These are phyloP conservation scores for Plectropomus leopardus DNA, from an alignment of 2,113 vertebrate genomes.

Conservation along the genomic window DNA sequence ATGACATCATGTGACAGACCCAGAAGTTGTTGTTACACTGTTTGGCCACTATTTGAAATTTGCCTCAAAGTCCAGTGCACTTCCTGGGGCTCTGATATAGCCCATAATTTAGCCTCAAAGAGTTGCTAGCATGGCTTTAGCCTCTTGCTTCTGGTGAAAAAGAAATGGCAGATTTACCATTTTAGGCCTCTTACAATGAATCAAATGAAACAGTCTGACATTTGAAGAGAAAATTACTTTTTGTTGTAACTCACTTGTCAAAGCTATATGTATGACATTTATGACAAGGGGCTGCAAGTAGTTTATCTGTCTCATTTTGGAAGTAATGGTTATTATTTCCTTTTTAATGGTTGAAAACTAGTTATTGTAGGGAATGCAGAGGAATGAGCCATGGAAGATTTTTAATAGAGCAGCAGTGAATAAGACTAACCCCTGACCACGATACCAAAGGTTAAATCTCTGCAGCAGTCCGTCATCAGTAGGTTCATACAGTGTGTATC, in stretches of 20 bases:
- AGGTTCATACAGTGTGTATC: not conserved
- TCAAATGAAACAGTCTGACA: not conserved
- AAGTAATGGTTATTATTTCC: not conserved
- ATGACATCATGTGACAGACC: too few species aligned
- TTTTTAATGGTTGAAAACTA: not conserved
- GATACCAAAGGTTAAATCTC: constrained; percentile 31
- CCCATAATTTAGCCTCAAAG: too few species aligned
- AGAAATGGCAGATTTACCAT: too few species aligned
- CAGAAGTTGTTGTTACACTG: too few species aligned
- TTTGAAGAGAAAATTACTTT: not conserved
- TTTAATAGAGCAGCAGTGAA: not conserved
- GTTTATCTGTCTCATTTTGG: too few species aligned
- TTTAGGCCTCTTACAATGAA: not conserved
- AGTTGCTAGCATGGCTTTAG: too few species aligned
- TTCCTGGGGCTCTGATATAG: too few species aligned
- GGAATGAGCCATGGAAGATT: not conserved
- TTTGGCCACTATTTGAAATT: too few species aligned
- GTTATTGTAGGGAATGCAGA: not conserved
- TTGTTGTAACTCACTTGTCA: too few species aligned
- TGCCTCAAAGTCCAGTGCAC: too few species aligned
- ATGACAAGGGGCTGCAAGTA: not conserved
- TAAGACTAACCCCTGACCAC: not conserved
- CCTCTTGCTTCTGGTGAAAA: too few species aligned
- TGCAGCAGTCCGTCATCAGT: constrained; percentile 19
- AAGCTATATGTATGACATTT: too few species aligned